Base-by-base conservation (phyloP, 2,113 vertebrate species). In the Seriola aureovittata region DNA sequence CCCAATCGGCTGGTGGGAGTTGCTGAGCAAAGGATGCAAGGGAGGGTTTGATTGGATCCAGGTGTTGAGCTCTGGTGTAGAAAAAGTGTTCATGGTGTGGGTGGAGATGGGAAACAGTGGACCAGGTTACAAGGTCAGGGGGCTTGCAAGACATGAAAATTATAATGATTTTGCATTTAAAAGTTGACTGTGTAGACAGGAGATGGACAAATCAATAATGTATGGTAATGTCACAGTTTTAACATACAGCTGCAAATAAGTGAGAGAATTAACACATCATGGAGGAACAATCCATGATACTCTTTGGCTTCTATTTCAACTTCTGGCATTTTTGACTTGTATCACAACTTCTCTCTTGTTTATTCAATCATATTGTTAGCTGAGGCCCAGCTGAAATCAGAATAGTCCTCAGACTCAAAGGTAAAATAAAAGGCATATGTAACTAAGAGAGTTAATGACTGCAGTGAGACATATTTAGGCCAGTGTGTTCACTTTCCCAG, bases 11-110 rank as follows among this genome's bases (percentile, higher is more conserved):
- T 86, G 73, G 85, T 88, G 82, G 77, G 88, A 90, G 86, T 87
- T 75, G 60, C 6, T 5, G 80, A 84, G 75, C 75, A 78, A 82
- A 87, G 67, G 87, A 75, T 86, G 78, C 59, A 54, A 71, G 76
- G 81, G 80, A 85, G 78, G 58, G 58, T 64, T 82, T 91, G 86
- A 91, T 91, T 91, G 44, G 71, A 88, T 88, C 80, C 93, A 92
- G 88, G 90, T 93, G 89, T 81, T 71, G 77, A 79, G 57, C 62
- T 88, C 66, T 82, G 65, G 59, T 78, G 42, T 69, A 63, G 71
- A 69, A 85, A 86, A 64, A 75, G 52, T 88, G 78, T 87, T 13
- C 66, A 65, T 36, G 32, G 23, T 75, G 65, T 84, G 74, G 80
- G 82, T 84, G 84, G 75, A 83, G 75, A 84, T 75, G 70, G 84